Percentiles rank a stretch among this genome's conserved stretches.
These are phyloP conservation scores for Zelleria hepariella DNA, from an alignment of 2,888 invertebrate genomes.

Conservation along the genomic window DNA sequence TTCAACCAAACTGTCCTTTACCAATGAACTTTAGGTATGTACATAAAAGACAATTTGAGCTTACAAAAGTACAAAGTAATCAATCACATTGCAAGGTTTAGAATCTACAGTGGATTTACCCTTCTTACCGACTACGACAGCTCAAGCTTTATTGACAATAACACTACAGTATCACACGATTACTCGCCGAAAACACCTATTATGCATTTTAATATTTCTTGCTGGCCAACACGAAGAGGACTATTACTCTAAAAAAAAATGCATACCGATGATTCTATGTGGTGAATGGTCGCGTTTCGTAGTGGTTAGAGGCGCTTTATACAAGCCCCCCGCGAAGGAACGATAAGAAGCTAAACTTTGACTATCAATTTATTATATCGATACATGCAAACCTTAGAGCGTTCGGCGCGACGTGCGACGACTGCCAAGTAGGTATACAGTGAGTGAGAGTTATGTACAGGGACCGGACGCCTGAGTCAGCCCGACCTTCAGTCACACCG, in stretches of 20 bases:
- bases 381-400: not conserved
- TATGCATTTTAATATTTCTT: slow-evolving; percentile 50
- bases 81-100: slow-evolving; percentile 65
- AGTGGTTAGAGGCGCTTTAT: not conserved
- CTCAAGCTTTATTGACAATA: slow-evolving; percentile 63
- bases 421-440: not conserved
- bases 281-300: slow-evolving; percentile 5
- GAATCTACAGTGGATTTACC: slow-evolving; percentile 65
- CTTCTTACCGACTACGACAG: slow-evolving; percentile 63
- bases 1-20: slow-evolving; percentile 36
- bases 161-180: slow-evolving; percentile 64
- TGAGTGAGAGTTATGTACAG: slow-evolving; percentile 1
- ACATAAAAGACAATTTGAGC: slow-evolving; percentile 66
- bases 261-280: slow-evolving; percentile 30
- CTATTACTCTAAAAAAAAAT: slow-evolving; percentile 49
- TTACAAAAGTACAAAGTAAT: slow-evolving; percentile 71
- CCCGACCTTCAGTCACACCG: not conserved
- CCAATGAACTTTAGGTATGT: slow-evolving; percentile 47
- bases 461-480: not conserved
- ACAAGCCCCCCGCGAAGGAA: not conserved
- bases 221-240: slow-evolving; percentile 53
- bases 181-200: slow-evolving; percentile 62
- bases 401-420: not conserved
- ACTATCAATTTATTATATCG: not conserved
- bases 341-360: slow-evolving; percentile 1